Base-by-base conservation (phyloP, 1,140 invertebrate species). In the Neodiprion lecontei region DNA sequence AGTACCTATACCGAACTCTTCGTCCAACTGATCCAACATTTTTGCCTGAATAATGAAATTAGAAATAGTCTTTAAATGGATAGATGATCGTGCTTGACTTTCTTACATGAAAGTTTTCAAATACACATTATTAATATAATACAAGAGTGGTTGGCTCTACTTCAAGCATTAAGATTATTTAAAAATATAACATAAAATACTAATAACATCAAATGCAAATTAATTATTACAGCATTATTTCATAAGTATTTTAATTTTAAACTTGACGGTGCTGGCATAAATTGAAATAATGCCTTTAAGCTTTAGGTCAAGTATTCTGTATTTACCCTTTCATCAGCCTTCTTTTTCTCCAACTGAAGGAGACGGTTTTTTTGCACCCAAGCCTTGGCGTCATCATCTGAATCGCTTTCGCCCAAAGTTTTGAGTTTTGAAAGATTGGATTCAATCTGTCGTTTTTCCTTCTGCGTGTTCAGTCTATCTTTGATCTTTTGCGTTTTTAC, bases 11-110 rank as follows among this genome's bases (percentile, higher is more conserved):
- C 97, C 97, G 92, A 99, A 98, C 83, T 96, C 96, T 84, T 93
- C 94, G 90, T 99, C 98, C 88, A 99, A 91, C 87, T 99, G 97
- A 86, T 98, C 96, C 77, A 99, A 86, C 89, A 96, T 91, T 88
- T 97, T 97, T 61, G 96, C 97, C 94, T 96, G 83, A 17, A 80
- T 85, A 77, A 74, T 17, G 74, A 77, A 74, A 77, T 78, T 61
- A 69, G 21, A 73, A 65, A 65, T 65, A 74, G 73, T 70, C n/a
- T 8, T 72, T 11, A 28, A 65, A 40, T 40, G 28, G 1, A 7
- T 23, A 53, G 2, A 12, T 66, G 48, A 40, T 49, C 12, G 66
- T 7, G 23, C 40, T 69, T 17, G 17, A 28, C 7, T 21, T 14
- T 69, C 40, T 1, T 5, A 7, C 40, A 21, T 12, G 28, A 0